phyloP scores from a whole-genome alignment of 2,888 invertebrate species.

The Hyppa rectilinea region DNA sequence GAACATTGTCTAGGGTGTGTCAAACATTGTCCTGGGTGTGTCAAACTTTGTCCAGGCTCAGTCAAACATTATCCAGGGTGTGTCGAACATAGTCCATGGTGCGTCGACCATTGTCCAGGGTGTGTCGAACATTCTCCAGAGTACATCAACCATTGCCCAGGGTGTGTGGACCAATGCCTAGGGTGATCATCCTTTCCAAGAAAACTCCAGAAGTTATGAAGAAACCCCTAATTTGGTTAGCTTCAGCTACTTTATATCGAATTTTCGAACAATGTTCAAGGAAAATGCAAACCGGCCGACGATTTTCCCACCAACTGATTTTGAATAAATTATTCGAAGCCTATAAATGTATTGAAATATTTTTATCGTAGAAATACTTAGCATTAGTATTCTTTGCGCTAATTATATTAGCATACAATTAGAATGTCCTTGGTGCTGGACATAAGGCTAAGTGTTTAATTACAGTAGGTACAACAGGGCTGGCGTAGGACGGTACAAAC shows the following conservation, averaged over 20 bases:
- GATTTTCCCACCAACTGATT: conserved; percentile 40
- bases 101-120: no score
- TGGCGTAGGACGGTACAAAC: neutral
- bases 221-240: neutral
- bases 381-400: conserved; percentile 50
- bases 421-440: conserved; percentile 52
- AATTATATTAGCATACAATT: conserved; percentile 67
- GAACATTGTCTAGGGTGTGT: no score
- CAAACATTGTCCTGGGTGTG: no score
- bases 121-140: no score
- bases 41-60: no score
- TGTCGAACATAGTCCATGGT: no score
- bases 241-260: neutral
- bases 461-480: conserved; percentile 39
- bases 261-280: conserved; percentile 14
- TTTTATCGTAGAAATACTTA: conserved; percentile 29
- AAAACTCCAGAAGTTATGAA: neutral
- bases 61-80: no score
- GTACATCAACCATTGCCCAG: no score
- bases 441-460: conserved; percentile 27
- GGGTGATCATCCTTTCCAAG: neutral
- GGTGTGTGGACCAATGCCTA: no score
- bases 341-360: conserved; percentile 53
- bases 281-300: conserved; percentile 9
- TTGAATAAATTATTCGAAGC: conserved; percentile 25